Percentiles rank a stretch among this genome's conserved stretches.
phyloP scores from a whole-genome alignment of 2,113 vertebrate species.

The Brachyhypopomus occidentalis region DNA sequence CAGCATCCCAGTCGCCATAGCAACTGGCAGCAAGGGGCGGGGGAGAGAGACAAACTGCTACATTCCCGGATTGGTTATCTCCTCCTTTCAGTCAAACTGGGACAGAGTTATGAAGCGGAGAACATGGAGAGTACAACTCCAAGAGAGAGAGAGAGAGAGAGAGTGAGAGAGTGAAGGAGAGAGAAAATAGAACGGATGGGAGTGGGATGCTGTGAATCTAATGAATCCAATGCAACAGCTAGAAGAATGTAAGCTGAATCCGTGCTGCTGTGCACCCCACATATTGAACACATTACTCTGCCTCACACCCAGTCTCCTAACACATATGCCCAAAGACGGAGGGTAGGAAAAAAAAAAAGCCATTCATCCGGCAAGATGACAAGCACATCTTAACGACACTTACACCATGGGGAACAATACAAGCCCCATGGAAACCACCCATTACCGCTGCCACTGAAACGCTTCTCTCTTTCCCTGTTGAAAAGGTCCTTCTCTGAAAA shows the following conservation, averaged over 20 bases:
- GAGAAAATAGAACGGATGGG: neutral
- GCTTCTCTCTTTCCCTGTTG: neutral
- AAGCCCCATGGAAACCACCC: neutral
- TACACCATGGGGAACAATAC: neutral
- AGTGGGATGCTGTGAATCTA: neutral
- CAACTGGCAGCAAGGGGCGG: constrained; percentile 64
- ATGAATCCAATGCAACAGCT: constrained; percentile 20
- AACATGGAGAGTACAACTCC: constrained; percentile 2
- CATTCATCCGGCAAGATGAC: neutral
- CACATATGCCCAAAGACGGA: neutral
- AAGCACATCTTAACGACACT: neutral
- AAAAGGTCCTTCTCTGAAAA: constrained; percentile 34
- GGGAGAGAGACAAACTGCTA: constrained; percentile 26
- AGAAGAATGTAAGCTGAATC: neutral
- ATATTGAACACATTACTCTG: no score
- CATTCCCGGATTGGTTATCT: constrained; percentile 55
- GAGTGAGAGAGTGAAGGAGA: neutral
- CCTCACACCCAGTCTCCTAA: neutral
- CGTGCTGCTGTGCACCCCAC: no score
- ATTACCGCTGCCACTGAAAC: constrained; percentile 13
- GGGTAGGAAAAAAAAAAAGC: no score
- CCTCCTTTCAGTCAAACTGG: constrained; percentile 48
- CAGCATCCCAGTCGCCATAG: constrained; percentile 70
- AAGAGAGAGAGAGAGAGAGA: neutral
- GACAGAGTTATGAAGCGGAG: neutral